Percentiles rank a stretch among this genome's conserved stretches.
Conservation (phyloP, 2,797 vertebrate species). For the Neomorphus geoffroyi region DNA sequence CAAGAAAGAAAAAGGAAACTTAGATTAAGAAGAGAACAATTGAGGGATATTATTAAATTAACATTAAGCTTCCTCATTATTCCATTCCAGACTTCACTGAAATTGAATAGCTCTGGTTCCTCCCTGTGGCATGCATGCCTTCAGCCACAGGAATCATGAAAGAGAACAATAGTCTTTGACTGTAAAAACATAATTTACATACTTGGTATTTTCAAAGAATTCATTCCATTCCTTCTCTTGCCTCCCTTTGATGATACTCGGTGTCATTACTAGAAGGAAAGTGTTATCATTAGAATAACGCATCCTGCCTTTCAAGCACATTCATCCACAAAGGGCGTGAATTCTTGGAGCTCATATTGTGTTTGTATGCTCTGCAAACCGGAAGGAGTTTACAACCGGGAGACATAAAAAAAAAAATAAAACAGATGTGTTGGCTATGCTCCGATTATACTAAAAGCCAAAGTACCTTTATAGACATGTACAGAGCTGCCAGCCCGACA, state of each 20-base stretch:
- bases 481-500: background rate
- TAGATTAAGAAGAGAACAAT: conserved; percentile 58
- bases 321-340: background rate
- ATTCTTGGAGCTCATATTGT: background rate
- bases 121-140: conserved; percentile 31
- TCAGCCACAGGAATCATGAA: conserved; percentile 23
- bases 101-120: conserved; percentile 24
- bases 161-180: conserved; percentile 35
- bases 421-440: background rate
- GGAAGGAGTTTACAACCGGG: background rate
- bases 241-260: background rate
- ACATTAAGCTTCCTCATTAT: conserved; percentile 42
- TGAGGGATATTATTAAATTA: conserved; percentile 60
- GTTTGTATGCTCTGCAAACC: background rate
- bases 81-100: conserved; percentile 26
- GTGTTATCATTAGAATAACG: background rate
- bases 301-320: background rate
- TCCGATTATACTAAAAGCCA: background rate
- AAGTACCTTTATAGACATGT: conserved; percentile 6
- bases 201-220: conserved; percentile 28
- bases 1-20: conserved; percentile 53
- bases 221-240: background rate
- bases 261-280: background rate
- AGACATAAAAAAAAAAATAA: conserved; percentile 5
- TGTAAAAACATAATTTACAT: conserved; percentile 24